A percentile compares a stretch with the other conserved stretches of the same genome.
Evolutionary conservation across 2,797 vertebrate genomes (phyloP).

Genomic region (Pantherophis vulpinus): DNA sequence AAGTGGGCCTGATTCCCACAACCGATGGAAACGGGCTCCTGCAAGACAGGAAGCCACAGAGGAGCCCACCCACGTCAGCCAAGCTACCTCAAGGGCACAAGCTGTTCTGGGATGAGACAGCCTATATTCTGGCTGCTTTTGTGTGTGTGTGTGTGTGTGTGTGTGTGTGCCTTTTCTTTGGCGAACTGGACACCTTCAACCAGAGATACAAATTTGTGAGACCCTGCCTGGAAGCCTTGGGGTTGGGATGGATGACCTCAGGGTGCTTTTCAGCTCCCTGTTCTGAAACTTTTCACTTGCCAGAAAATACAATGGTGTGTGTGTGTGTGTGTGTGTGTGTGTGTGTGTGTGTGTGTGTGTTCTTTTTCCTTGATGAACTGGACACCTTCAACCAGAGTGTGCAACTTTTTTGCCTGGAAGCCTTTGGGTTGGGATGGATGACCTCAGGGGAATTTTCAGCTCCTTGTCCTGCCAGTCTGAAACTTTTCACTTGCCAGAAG

Average conservation of each 20-base stretch:
- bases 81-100: not conserved
- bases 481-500: not conserved
- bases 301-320: not conserved
- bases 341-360: not conserved
- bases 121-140: not conserved
- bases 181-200: not conserved
- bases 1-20: not conserved
- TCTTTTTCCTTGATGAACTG: too few species aligned
- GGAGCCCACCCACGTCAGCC: not conserved
- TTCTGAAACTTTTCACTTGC: not conserved
- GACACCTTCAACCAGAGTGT: not conserved
- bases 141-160: not conserved
- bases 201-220: not conserved
- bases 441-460: not conserved
- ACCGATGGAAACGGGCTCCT: not conserved
- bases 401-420: not conserved
- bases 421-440: not conserved
- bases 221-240: not conserved
- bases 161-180: not conserved
- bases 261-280: not conserved
- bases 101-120: not conserved
- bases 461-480: not conserved
- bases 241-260: not conserved
- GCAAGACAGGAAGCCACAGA: not conserved
- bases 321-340: too few species aligned